Base-by-base conservation (phyloP, 1,140 invertebrate species). In the Diuraphis noxia region DNA sequence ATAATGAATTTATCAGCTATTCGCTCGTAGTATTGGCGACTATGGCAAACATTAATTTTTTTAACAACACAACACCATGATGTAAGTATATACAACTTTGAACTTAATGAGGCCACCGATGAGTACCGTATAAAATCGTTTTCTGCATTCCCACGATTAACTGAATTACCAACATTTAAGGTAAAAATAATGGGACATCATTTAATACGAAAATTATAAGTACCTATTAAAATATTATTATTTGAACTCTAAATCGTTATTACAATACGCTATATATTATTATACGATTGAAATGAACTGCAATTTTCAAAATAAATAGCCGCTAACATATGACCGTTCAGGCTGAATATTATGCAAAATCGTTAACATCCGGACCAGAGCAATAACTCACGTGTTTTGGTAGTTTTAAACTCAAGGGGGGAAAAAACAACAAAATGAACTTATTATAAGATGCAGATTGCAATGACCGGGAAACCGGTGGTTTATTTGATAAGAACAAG, bases 401-500 rank as follows among this genome's bases (percentile, higher is more conserved):
- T 63, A 88, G 49, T 82, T 91, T 91, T 40, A 8, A 91, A 91
- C 30, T 81, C 41, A 43, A 46, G 43, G 43, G 77, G 40, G 41
- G 23, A 30, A 81, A 49, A n/a, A 13, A 91, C 17, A 91, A 91
- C 17, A 82, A 91, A 81, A 81, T 40, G 38, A 81, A 91, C 89
- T 91, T 82, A 72, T 72, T 72, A 81, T 91, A 91, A 91, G 89
- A 91, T 82, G 72, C 89, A 91, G 89, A 91, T 91, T 91, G 89
- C 89, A 81, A 81, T 79, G 43, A 91, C 89, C 72, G 89, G 89
- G 77, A 91, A 91, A 91, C 89, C 89, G 89, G 89, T 91, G 89
- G 89, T 91, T 91, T 91, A 91, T 91, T 91, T 91, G 89, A 91
- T 91, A 91, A 91, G 89, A 91, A 91, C 89, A 91, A 81, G 89